Percentiles rank a stretch among this genome's conserved stretches.
These are phyloP conservation scores for Schmidtea mediterranea DNA, from an alignment of 1,140 invertebrate species.

Conservation along the genomic window DNA sequence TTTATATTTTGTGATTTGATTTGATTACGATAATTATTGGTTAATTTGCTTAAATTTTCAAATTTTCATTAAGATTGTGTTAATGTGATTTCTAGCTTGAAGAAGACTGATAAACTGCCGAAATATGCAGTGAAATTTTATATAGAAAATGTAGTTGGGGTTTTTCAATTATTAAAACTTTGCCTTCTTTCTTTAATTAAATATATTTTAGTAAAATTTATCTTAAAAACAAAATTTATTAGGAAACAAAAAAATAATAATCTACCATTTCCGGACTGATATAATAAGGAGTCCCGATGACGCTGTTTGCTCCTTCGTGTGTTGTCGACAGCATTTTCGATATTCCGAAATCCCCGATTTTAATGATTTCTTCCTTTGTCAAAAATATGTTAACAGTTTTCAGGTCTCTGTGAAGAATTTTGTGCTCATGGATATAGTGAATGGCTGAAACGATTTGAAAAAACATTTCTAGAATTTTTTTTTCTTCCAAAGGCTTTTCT, in stretches of 20 bases:
- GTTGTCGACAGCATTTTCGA: slow-evolving; percentile 44
- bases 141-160: no score
- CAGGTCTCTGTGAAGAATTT: slow-evolving; percentile 43
- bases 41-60: no score
- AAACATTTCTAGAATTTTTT: slow-evolving; percentile 38
- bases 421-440: slow-evolving; percentile 41
- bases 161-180: no score
- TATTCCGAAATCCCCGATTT: slow-evolving; percentile 50
- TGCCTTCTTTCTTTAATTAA: slow-evolving; percentile 28
- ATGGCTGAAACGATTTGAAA: slow-evolving; percentile 42
- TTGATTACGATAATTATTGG: no score
- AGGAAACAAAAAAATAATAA: no score
- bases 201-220: slow-evolving; percentile 10
- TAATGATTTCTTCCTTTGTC: slow-evolving; percentile 37
- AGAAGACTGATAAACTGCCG: no score
- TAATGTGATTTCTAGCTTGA: no score
- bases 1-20: no score
- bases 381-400: slow-evolving; percentile 51
- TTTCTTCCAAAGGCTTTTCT: slow-evolving; percentile 32
- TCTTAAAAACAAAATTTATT: neutral
- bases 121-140: no score
- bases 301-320: slow-evolving; percentile 39
- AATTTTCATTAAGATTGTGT: no score
- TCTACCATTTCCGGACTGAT: slow-evolving; percentile 51
- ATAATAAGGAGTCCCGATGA: slow-evolving; percentile 52